Base-by-base conservation (phyloP, 2,888 invertebrate genomes). In the Himalopsyche japonica region DNA sequence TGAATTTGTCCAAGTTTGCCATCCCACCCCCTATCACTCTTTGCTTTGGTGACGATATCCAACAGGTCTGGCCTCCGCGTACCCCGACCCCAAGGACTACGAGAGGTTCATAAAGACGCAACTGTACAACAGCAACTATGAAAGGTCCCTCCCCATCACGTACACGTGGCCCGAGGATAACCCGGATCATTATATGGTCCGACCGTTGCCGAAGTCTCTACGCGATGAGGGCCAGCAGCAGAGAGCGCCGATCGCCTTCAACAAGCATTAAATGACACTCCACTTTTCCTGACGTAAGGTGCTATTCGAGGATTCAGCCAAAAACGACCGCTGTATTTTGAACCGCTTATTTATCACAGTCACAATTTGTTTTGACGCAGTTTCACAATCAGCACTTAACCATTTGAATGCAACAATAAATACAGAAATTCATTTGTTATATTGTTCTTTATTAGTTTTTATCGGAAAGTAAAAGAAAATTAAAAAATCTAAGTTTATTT, bases 31-130 rank as follows among this genome's bases (percentile, higher is more conserved):
- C 34, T 34, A 8, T 64, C 34, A 49, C 18, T 24, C 27, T 78
- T 34, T 79, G 37, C 77, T 43, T 43, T 70, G 70, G 70, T 70
- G 70, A 70, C 27, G 15, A 6, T 24, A 20, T 70, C 77, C 84
- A 89, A 89, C 90, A 92, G 94, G 93, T 86, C 89, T 92, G 86
- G 93, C 93, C 12, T 93, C 93, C 24, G 91, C 92, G 43, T 94
- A 94, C 88, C 94, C 94, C 0, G 93, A 92, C 87, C 94, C 94
- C 34, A 90, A 91, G 83, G 91, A 94, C 89, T 93, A 93, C 88
- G 89, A 89, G 57, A 87, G 89, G 43, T 93, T 93, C 87, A 90
- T 94, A 82, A 89, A 90, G 86, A 90, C 89, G 79, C 93, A 91
- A 88, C 91, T 92, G 90, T 93, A 93, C 88, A 90, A 92, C 88